Conservation (phyloP, 2,888 invertebrate genomes). For the Mythimna vitellina region DNA sequence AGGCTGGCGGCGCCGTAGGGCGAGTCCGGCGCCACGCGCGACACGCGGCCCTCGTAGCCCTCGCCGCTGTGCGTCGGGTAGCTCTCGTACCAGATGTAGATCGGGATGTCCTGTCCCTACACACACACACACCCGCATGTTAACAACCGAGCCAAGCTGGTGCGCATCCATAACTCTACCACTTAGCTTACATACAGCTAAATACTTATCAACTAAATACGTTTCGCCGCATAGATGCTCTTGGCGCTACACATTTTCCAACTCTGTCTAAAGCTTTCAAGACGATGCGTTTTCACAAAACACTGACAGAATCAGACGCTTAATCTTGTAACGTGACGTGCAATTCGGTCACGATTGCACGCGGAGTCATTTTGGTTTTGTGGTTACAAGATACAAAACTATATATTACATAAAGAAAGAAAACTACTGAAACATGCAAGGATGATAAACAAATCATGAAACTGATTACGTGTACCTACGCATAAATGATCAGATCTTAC, state of each 20-base stretch:
- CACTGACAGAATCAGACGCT: slow-evolving; percentile 67
- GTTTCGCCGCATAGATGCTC: slow-evolving; percentile 62
- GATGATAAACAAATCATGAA: slow-evolving; percentile 59
- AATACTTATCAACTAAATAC: slow-evolving; percentile 67
- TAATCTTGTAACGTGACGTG: slow-evolving; percentile 65
- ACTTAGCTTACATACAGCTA: slow-evolving; percentile 60
- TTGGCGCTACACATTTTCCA: slow-evolving; percentile 71
- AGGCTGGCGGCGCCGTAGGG: slow-evolving; percentile 98
- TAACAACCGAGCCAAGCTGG: slow-evolving; percentile 70
- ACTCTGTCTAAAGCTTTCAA: slow-evolving; percentile 75
- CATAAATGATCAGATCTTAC: slow-evolving; percentile 19
- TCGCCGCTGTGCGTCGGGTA: slow-evolving; percentile 99
- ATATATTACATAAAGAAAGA: slow-evolving; percentile 59
- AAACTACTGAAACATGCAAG: slow-evolving; percentile 69
- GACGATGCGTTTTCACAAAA: slow-evolving; percentile 65
- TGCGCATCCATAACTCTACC: slow-evolving; percentile 68
- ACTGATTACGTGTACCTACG: slow-evolving; percentile 40
- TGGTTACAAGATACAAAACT: slow-evolving; percentile 67
- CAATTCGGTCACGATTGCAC: slow-evolving; percentile 52
- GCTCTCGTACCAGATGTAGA: slow-evolving; percentile 99
- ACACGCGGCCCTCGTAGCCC: slow-evolving; percentile 97
- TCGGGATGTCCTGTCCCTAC: slow-evolving; percentile 98
- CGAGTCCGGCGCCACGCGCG: slow-evolving; percentile 96
- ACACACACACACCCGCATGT: slow-evolving; percentile 76
- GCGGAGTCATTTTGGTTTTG: slow-evolving; percentile 53